These are phyloP conservation scores for Trochalopteron elliotii DNA, from an alignment of 2,113 vertebrate species.

Conservation along the genomic window DNA sequence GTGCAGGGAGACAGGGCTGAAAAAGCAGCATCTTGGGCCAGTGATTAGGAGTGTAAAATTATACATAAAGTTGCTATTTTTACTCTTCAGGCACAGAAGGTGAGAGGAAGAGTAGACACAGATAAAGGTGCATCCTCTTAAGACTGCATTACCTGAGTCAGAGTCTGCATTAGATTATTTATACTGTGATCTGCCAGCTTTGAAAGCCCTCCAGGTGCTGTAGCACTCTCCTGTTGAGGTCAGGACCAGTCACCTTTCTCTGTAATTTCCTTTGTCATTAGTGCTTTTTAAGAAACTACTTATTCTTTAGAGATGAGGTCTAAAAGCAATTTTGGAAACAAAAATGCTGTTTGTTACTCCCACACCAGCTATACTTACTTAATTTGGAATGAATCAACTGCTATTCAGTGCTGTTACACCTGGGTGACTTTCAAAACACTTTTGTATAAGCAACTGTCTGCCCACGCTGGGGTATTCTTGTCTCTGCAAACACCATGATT, in stretches of 20 bases:
- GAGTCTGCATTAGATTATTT: not conserved
- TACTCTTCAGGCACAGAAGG: not conserved
- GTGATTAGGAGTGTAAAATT: not conserved
- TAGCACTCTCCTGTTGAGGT: not conserved
- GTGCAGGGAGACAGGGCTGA: not conserved
- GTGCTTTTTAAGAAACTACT: not conserved
- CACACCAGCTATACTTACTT: not conserved
- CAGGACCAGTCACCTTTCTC: not conserved
- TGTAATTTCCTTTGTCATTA: not conserved
- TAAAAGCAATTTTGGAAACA: not conserved
- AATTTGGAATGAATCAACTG: not conserved
- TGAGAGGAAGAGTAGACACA: not conserved
- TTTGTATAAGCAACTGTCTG: not conserved
- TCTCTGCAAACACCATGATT: not conserved
- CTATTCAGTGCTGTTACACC: not conserved
- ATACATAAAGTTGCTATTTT: not conserved
- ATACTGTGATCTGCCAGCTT: not conserved
- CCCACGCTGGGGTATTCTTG: not conserved
- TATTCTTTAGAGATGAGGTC: not conserved
- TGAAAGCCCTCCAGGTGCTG: constrained; percentile 5
- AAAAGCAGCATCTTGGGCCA: not conserved
- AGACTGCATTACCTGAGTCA: not conserved
- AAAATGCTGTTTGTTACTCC: not conserved
- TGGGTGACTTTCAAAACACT: not conserved
- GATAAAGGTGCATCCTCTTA: not conserved